Percentiles rank a stretch among this genome's conserved stretches.
These are phyloP conservation scores for Enteromius mattozi DNA, from an alignment of 2,797 vertebrate species.

Conservation along the genomic window DNA sequence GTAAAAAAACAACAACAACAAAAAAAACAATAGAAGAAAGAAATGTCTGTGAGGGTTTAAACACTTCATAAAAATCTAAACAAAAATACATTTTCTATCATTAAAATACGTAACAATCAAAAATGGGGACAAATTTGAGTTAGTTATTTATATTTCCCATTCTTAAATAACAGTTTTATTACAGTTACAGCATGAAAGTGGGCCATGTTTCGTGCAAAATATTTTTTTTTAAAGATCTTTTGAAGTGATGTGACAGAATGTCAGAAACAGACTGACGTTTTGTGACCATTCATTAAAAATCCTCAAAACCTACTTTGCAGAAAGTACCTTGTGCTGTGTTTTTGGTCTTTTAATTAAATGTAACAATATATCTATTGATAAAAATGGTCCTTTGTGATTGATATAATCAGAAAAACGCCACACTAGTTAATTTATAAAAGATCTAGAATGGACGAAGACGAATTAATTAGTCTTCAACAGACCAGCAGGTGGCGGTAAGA, in stretches of 20 bases:
- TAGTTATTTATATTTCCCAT: background rate
- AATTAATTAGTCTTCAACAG: background rate
- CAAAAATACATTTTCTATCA: background rate
- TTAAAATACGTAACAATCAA: background rate
- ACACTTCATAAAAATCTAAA: background rate
- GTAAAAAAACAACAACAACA: too few relatives aligned
- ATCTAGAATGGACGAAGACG: background rate
- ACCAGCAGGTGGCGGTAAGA: slow-evolving; percentile 26
- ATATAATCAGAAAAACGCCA: background rate
- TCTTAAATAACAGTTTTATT: background rate
- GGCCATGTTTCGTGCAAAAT: background rate
- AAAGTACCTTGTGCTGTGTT: too few relatives aligned
- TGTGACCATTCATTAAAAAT: background rate
- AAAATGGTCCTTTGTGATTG: background rate
- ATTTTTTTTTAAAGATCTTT: background rate
- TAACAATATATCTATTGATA: background rate
- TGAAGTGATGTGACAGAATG: background rate
- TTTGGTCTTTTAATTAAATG: background rate
- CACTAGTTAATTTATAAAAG: background rate
- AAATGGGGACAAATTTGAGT: background rate
- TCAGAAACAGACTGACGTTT: background rate
- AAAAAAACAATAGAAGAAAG: background rate
- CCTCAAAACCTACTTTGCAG: background rate
- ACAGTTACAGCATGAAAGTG: background rate
- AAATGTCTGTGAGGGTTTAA: background rate